Evolutionary conservation across 2,888 invertebrate genomes (phyloP).

Genomic region (Tetragnatha montana): DNA sequence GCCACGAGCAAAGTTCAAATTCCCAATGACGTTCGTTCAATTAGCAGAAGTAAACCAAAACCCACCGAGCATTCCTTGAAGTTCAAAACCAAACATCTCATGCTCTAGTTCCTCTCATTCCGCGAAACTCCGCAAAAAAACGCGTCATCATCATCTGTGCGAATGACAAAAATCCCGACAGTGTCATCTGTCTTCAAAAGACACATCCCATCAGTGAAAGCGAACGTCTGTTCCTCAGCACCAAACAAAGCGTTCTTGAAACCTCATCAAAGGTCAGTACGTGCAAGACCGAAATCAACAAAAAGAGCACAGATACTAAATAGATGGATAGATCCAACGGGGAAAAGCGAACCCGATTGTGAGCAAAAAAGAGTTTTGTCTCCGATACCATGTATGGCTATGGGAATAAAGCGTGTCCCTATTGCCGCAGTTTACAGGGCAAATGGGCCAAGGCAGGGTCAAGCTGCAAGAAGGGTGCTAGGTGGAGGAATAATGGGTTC

Average conservation of each 20-base stretch:
- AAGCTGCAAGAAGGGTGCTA: conserved; percentile 53
- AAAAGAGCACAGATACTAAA: background rate
- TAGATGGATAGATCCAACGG: conserved; percentile 26
- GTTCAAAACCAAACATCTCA: background rate
- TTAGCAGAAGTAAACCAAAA: background rate
- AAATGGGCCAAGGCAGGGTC: conserved; percentile 69
- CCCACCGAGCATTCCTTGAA: background rate
- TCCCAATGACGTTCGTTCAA: background rate
- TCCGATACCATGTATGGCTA: conserved; percentile 62
- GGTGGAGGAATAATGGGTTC: conserved; percentile 16
- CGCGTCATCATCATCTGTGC: background rate
- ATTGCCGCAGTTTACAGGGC: conserved; percentile 37
- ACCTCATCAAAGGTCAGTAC: too few relatives aligned
- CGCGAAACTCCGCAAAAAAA: background rate
- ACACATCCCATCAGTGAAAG: conserved; percentile 1
- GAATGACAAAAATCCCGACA: background rate
- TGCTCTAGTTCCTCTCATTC: background rate
- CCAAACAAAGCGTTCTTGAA: conserved; percentile 42
- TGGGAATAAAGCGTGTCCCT: conserved; percentile 41
- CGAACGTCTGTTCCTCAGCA: conserved; percentile 27
- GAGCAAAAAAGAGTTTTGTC: conserved; percentile 35
- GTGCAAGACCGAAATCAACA: conserved; percentile 3
- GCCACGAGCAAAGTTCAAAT: background rate
- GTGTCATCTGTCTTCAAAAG: background rate
- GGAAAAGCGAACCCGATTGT: conserved; percentile 24